Conservation (phyloP, 2,888 invertebrate species). For the Zaprionus obscuricornis region DNA sequence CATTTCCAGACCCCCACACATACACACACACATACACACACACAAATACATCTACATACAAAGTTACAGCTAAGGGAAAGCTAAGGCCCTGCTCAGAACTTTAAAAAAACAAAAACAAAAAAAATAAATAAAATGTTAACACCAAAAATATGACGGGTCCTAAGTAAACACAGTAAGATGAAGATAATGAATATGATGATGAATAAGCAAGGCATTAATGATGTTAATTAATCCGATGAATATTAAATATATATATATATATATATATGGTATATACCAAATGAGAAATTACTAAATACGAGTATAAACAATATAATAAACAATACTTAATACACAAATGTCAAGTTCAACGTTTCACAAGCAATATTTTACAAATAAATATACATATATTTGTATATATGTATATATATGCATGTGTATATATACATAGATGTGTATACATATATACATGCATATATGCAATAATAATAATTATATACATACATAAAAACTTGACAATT, state of each 20-base stretch:
- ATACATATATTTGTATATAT: conserved; percentile 27
- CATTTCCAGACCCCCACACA: conserved; percentile 4
- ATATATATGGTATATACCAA: too few species aligned
- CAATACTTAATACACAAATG: conserved; percentile 56
- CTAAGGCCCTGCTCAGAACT: conserved; percentile 32
- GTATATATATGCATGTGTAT: conserved; percentile 16
- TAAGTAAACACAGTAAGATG: conserved; percentile 42
- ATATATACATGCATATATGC: conserved; percentile 26
- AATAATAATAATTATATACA: conserved; percentile 1
- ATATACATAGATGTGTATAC: too few species aligned
- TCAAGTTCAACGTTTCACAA: conserved; percentile 76
- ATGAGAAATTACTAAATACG: conserved; percentile 13
- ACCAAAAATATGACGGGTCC: conserved; percentile 62
- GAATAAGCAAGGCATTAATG: conserved; percentile 12
- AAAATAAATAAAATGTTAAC: conserved; percentile 44
- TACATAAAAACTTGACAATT: conserved; percentile 25
- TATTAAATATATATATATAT: not conserved
- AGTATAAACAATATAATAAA: conserved; percentile 1
- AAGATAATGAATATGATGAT: conserved; percentile 4
- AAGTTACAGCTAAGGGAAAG: conserved; percentile 27
- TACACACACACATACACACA: conserved; percentile 13
- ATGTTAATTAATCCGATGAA: too few species aligned
- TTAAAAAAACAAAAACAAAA: not conserved
- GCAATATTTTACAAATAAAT: conserved; percentile 71
- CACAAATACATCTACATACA: conserved; percentile 7